Evolutionary conservation across 2,113 vertebrate species (phyloP).

Genomic region (Gasterosteus nipponicus): DNA sequence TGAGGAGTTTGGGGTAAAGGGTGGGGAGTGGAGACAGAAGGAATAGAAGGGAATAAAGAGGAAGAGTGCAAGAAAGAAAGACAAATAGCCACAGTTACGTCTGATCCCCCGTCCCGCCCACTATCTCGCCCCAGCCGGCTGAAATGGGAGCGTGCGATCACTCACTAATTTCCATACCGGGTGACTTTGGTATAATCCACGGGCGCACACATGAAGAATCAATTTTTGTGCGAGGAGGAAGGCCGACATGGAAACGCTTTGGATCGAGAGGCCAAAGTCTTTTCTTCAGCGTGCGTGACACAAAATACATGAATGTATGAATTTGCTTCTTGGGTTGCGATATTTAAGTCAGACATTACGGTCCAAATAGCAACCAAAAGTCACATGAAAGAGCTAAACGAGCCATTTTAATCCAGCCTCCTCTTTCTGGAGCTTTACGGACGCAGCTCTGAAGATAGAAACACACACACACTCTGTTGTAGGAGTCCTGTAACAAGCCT

Average conservation of each 20-base stretch:
- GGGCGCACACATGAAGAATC: constrained; percentile 34
- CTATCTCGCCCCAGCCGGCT: constrained; percentile 1
- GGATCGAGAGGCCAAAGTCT: neutral
- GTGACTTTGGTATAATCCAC: constrained; percentile 60
- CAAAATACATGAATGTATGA: neutral
- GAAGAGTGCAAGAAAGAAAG: neutral
- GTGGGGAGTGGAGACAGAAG: constrained; percentile 19
- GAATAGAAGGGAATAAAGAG: neutral
- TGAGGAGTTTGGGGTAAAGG: constrained; percentile 19
- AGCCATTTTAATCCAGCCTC: constrained; percentile 4
- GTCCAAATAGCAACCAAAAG: neutral
- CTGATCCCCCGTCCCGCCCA: constrained; percentile 34
- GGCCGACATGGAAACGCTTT: constrained; percentile 10
- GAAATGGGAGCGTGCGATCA: constrained; percentile 29
- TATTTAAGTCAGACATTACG: neutral
- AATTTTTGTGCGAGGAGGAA: constrained; percentile 34
- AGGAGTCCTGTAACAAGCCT: constrained; percentile 66
- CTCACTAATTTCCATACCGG: constrained; percentile 44
- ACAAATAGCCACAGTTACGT: constrained; percentile 35
- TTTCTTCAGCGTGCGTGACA: constrained; percentile 2
- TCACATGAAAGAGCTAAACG: constrained; percentile 38
- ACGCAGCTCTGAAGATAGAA: constrained; percentile 33
- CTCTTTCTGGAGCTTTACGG: constrained; percentile 42
- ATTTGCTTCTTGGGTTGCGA: neutral
- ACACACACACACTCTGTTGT: constrained; percentile 20